These are phyloP conservation scores for Cacatua alba DNA, from an alignment of 2,113 vertebrate genomes.

Conservation along the genomic window DNA sequence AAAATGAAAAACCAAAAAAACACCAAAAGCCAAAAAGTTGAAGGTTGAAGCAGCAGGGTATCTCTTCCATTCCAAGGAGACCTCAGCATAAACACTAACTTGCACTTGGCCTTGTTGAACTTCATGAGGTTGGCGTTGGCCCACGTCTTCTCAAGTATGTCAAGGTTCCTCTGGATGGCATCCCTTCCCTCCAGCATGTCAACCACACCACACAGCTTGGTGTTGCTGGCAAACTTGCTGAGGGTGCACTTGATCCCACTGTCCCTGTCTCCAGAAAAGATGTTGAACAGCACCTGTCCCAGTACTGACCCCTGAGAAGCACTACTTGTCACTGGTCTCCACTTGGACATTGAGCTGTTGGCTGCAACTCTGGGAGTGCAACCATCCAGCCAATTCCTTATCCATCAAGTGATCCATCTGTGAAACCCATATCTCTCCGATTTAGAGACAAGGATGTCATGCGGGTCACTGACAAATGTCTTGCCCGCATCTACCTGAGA, in stretches of 20 bases:
- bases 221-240: not conserved
- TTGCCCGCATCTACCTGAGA: not conserved
- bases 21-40: not conserved
- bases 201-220: not conserved
- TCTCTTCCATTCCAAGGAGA: not conserved
- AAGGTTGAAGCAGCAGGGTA: not conserved
- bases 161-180: not conserved
- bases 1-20: not conserved
- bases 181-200: not conserved
- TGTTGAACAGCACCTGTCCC: not conserved
- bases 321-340: not conserved
- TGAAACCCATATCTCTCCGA: not conserved
- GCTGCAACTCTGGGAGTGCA: not conserved
- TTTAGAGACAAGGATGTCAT: not conserved
- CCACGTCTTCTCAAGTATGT: not conserved
- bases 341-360: not conserved
- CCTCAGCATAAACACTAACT: not conserved
- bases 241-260: not conserved
- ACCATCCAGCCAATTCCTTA: not conserved
- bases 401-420: not conserved
- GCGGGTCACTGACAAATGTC: not conserved
- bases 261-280: not conserved
- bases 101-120: not conserved
- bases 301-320: not conserved
- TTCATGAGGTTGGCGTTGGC: not conserved